Conservation (phyloP, 2,888 invertebrate species). For the Pristionchus exspectatus region DNA sequence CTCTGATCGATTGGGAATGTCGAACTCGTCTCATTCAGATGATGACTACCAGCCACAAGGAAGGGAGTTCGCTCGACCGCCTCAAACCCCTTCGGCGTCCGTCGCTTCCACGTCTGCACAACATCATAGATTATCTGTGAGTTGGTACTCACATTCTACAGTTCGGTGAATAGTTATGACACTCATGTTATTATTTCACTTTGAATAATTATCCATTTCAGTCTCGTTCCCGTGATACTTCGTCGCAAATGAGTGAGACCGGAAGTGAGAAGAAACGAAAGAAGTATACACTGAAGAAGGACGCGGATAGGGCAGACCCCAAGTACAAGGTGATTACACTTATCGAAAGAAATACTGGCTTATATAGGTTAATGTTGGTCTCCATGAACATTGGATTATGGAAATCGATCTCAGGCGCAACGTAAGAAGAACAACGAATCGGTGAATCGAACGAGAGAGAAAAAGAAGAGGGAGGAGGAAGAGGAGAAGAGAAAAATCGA, state of each 20-base stretch:
- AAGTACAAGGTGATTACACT: neutral
- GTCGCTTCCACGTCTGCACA: neutral
- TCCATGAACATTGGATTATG: neutral
- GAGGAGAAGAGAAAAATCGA: neutral
- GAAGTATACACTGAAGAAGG: conserved; percentile 30
- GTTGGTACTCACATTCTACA: neutral
- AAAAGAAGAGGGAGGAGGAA: neutral
- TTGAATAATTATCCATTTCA: neutral
- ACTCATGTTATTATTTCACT: neutral
- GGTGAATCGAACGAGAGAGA: neutral
- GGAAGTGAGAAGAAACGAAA: conserved; percentile 1
- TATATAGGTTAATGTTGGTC: neutral
- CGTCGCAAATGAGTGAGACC: neutral
- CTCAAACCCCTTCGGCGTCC: neutral
- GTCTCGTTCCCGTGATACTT: neutral
- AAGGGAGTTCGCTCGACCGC: neutral
- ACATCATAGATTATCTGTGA: neutral
- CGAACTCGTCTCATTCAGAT: neutral
- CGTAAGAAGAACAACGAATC: conserved; percentile 19
- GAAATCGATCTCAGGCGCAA: neutral
- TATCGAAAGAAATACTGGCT: no score
- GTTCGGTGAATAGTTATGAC: neutral
- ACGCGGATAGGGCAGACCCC: neutral
- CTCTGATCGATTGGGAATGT: neutral
- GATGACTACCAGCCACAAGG: neutral